These are phyloP conservation scores for Odontamblyopus rebecca DNA, from an alignment of 2,797 vertebrate species.

Conservation along the genomic window DNA sequence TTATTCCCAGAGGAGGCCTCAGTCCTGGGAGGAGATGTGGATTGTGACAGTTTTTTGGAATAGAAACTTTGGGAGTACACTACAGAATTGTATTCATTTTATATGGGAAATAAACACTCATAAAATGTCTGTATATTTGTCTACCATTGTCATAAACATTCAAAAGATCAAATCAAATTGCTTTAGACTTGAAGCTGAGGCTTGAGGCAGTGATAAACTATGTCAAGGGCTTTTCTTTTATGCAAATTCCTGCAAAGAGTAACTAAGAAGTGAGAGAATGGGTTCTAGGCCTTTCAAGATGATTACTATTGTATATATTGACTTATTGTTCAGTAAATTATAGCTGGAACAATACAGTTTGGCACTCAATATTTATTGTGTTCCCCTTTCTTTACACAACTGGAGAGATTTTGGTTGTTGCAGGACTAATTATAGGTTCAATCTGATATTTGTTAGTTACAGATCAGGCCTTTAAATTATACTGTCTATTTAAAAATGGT, in stretches of 20 bases:
- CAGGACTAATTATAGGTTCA: too few relatives aligned
- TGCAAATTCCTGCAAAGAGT: constrained; percentile 33
- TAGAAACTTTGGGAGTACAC: not conserved
- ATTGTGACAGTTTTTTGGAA: not conserved
- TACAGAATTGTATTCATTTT: not conserved
- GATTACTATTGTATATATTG: too few relatives aligned
- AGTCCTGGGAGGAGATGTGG: not conserved
- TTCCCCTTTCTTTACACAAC: too few relatives aligned
- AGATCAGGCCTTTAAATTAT: too few relatives aligned
- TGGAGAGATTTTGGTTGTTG: too few relatives aligned
- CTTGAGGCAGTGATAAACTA: not conserved
- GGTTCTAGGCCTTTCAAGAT: too few relatives aligned
- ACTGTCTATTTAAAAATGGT: too few relatives aligned
- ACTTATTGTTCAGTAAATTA: not conserved
- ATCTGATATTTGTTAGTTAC: too few relatives aligned
- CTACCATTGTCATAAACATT: not conserved
- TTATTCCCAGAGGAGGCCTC: not conserved
- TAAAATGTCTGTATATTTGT: not conserved
- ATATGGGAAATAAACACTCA: not conserved
- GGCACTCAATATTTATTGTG: too few relatives aligned
- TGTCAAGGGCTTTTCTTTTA: constrained; percentile 17
- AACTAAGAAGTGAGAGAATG: constrained; percentile 15
- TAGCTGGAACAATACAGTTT: too few relatives aligned
- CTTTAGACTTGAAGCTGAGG: not conserved
- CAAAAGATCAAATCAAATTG: constrained; percentile 32